These are phyloP conservation scores for Trematocara caparti DNA, from an alignment of 2,797 vertebrate species.

Conservation along the genomic window DNA sequence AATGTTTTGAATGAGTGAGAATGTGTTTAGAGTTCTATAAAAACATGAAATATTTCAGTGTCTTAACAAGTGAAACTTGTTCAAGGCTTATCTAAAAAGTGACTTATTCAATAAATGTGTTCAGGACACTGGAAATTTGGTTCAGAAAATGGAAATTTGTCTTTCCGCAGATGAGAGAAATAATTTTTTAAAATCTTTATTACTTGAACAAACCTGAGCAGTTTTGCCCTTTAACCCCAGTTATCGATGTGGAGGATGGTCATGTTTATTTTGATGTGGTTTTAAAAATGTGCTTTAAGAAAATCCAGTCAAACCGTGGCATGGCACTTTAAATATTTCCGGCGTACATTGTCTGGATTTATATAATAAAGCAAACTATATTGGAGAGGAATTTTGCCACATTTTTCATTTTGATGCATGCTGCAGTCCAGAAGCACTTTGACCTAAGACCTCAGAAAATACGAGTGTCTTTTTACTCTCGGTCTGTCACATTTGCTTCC, in stretches of 20 bases:
- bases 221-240: neutral
- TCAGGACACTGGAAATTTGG: neutral
- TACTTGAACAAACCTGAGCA: neutral
- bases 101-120: neutral
- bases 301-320: neutral
- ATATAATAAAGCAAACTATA: neutral
- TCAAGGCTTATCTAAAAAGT: neutral
- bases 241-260: neutral
- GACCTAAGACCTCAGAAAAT: neutral
- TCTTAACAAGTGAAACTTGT: neutral
- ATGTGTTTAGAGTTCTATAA: neutral
- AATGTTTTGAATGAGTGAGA: neutral
- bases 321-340: neutral
- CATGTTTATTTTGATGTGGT: neutral
- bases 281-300: neutral
- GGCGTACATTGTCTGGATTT: neutral
- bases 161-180: rapidly evolving
- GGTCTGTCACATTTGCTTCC: constrained; percentile 47
- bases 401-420: neutral
- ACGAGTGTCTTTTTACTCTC: neutral
- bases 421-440: neutral
- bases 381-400: neutral
- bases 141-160: neutral
- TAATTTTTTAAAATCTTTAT: rapidly evolving
- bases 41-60: neutral